A percentile compares a stretch with the other conserved stretches of the same genome.
Conservation (phyloP, 2,888 invertebrate genomes). For the Patella ulyssiponensis region DNA sequence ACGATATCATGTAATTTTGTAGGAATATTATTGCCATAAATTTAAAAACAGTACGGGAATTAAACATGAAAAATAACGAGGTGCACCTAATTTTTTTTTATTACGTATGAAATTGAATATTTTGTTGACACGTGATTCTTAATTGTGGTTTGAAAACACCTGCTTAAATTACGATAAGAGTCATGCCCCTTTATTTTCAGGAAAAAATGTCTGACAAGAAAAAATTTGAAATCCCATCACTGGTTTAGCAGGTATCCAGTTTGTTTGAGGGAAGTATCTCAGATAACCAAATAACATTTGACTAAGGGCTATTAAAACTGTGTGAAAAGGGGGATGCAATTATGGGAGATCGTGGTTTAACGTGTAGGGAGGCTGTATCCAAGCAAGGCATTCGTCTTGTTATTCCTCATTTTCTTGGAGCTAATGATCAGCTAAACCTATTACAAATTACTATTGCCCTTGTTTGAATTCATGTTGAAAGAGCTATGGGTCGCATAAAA, state of each 20-base stretch:
- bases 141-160: too few relatives aligned
- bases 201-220: too few relatives aligned
- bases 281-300: slow-evolving; percentile 20
- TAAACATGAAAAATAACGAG: too few relatives aligned
- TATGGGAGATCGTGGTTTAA: slow-evolving; percentile 16
- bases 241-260: not conserved
- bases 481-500: slow-evolving; percentile 20
- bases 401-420: slow-evolving; percentile 17
- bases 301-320: slow-evolving; percentile 9
- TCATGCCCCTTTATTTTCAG: too few relatives aligned
- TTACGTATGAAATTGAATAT: too few relatives aligned
- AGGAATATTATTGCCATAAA: too few relatives aligned
- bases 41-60: too few relatives aligned
- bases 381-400: slow-evolving; percentile 14
- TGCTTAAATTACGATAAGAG: too few relatives aligned
- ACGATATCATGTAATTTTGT: too few relatives aligned
- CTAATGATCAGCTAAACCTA: slow-evolving; percentile 12
- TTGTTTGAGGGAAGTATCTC: slow-evolving; percentile 21
- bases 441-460: slow-evolving; percentile 15
- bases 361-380: slow-evolving; percentile 3
- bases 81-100: too few relatives aligned
- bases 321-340: slow-evolving; percentile 15
- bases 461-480: slow-evolving; percentile 18
- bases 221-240: too few relatives aligned
- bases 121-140: too few relatives aligned